A percentile compares a stretch with the other conserved stretches of the same genome.
These are phyloP conservation scores for Drosophila simulans DNA, from an alignment of 1,140 invertebrate genomes.

Conservation along the genomic window DNA sequence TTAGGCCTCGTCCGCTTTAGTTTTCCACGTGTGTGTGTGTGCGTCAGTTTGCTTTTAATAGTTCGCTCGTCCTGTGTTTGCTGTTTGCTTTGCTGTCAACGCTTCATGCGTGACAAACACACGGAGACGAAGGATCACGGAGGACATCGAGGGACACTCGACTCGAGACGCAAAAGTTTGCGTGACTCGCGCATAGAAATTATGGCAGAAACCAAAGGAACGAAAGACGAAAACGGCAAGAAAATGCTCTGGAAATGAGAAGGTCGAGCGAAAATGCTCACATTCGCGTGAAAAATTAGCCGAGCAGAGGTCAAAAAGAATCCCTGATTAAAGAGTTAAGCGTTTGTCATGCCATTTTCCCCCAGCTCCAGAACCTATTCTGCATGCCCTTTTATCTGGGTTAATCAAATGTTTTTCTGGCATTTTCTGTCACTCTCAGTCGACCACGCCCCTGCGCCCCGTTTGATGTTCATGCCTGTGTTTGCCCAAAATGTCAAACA, in stretches of 20 bases:
- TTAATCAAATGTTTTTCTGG: conserved; percentile 57
- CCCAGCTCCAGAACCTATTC: background rate
- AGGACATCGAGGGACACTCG: too few relatives aligned
- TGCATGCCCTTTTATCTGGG: conserved; percentile 46
- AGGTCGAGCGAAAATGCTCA: conserved; percentile 43
- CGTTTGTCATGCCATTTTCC: conserved; percentile 67
- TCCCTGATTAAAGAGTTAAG: conserved; percentile 78
- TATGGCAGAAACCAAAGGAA: conserved; percentile 45
- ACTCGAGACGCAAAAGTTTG: conserved; percentile 56
- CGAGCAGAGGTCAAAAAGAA: conserved; percentile 33
- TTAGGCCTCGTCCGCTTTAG: conserved; percentile 64
- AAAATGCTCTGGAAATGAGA: conserved; percentile 18
- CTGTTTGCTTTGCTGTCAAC: conserved; percentile 78
- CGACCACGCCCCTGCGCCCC: conserved; percentile 15
- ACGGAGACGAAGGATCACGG: conserved; percentile 3
- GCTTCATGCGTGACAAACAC: conserved; percentile 78
- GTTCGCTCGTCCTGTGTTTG: conserved; percentile 46
- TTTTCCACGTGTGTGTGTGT: conserved; percentile 57
- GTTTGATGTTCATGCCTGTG: conserved; percentile 57
- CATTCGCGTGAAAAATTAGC: conserved; percentile 61
- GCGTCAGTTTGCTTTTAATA: conserved; percentile 71
- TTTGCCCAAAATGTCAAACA: conserved; percentile 77
- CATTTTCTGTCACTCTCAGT: conserved; percentile 38
- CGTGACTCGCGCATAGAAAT: conserved; percentile 62
- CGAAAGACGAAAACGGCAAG: conserved; percentile 21